phyloP scores from a whole-genome alignment of 2,113 vertebrate genomes.

The Calidris pugnax region DNA sequence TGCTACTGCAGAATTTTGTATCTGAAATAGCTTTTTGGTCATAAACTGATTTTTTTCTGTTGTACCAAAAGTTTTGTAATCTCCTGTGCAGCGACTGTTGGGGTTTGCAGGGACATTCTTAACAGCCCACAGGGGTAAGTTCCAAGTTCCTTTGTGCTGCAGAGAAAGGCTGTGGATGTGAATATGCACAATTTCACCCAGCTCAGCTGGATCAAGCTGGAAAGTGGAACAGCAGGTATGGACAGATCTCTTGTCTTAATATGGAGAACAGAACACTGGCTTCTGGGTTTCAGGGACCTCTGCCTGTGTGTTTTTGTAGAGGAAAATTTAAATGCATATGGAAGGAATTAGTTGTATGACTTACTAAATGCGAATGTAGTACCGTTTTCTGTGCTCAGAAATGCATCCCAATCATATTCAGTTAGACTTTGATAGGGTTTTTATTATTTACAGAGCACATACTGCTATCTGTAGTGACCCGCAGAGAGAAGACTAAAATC shows the following conservation, averaged over 20 bases:
- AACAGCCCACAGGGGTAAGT: background rate
- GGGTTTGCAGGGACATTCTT: background rate
- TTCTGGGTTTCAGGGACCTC: background rate
- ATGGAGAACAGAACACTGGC: background rate
- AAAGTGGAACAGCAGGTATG: background rate
- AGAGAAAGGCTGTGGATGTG: background rate
- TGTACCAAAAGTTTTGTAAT: background rate
- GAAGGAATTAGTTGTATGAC: background rate
- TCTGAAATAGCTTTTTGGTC: background rate
- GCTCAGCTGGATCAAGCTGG: background rate
- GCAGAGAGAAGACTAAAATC: background rate
- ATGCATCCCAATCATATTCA: background rate
- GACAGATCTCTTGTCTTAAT: background rate
- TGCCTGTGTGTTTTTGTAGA: background rate
- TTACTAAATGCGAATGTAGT: background rate
- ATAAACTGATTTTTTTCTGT: background rate
- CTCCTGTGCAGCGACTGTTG: background rate
- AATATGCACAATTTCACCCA: background rate
- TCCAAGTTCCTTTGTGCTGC: background rate
- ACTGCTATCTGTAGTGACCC: background rate
- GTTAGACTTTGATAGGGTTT: background rate
- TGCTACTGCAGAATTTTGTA: background rate
- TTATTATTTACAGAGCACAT: background rate
- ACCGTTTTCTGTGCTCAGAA: conserved; percentile 5
- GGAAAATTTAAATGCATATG: background rate